phyloP scores from a whole-genome alignment of 1,140 invertebrate species.

The Rhyacophila brunnea region DNA sequence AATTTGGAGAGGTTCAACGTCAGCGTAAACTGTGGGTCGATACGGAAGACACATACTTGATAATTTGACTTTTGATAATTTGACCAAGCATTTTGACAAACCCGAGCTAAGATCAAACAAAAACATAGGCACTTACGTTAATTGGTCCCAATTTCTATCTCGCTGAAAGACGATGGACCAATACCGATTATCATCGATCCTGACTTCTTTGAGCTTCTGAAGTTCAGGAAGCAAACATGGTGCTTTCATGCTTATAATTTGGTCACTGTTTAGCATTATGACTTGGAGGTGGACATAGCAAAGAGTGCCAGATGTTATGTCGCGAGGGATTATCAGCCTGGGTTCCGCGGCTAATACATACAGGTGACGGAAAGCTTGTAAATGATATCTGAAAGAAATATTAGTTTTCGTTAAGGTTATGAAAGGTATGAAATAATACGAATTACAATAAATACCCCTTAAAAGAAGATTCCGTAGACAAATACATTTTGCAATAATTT shows the following conservation, averaged over 20 bases:
- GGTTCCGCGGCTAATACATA: conserved; percentile 93
- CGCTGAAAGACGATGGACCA: conserved; percentile 83
- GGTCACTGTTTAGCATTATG: conserved; percentile 51
- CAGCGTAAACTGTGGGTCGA: too few relatives aligned
- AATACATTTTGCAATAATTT: too few relatives aligned
- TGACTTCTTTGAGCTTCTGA: conserved; percentile 70
- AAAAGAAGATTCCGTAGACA: too few relatives aligned
- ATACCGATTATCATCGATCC: conserved; percentile 80
- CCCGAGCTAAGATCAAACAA: too few relatives aligned
- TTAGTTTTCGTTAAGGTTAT: too few relatives aligned
- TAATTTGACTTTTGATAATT: too few relatives aligned
- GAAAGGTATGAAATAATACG: too few relatives aligned
- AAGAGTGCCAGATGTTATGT: conserved; percentile 74
- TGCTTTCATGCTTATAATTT: conserved; percentile 62
- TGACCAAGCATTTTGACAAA: too few relatives aligned
- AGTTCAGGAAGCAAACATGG: conserved; percentile 87
- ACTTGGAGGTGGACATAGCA: conserved; percentile 81
- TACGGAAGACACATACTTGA: too few relatives aligned
- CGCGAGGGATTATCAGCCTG: conserved; percentile 80
- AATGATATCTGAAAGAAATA: conserved; percentile 70
- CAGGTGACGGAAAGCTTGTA: conserved; percentile 93
- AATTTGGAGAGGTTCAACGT: too few relatives aligned
- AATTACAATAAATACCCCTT: too few relatives aligned
- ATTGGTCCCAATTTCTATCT: conserved; percentile 78
- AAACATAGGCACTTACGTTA: conserved; percentile 64